Evolutionary conservation across 2,888 invertebrate species (phyloP).

Genomic region (Acleris laterana): DNA sequence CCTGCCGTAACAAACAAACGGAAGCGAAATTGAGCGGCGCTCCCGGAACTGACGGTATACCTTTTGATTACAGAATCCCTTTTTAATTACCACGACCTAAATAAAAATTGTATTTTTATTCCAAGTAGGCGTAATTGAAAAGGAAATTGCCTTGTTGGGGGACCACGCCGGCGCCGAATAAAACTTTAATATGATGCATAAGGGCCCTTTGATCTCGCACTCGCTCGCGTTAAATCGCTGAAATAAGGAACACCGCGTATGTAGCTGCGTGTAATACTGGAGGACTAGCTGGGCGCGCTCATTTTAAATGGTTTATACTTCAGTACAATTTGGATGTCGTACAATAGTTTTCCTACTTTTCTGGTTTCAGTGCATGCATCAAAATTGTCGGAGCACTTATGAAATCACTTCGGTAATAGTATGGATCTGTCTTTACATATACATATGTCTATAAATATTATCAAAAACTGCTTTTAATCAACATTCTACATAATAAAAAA

Average conservation of each 20-base stretch:
- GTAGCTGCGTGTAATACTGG: conserved; percentile 48
- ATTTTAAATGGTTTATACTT: conserved; percentile 2
- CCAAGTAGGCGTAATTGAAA: conserved; percentile 84
- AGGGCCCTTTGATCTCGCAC: conserved; percentile 80
- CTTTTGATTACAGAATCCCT: conserved; percentile 84
- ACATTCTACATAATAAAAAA: no score
- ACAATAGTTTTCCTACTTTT: background rate
- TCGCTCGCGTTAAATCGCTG: conserved; percentile 74
- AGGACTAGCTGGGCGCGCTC: conserved; percentile 35
- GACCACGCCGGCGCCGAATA: conserved; percentile 72
- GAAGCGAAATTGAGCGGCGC: conserved; percentile 83
- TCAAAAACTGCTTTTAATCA: no score
- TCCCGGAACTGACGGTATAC: conserved; percentile 81
- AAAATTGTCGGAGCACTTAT: no score
- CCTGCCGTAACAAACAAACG: conserved; percentile 76
- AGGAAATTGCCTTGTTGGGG: conserved; percentile 78
- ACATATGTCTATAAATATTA: no score
- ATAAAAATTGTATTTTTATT: conserved; percentile 83
- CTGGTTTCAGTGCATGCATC: no score
- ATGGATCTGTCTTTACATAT: no score
- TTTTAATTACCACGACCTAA: conserved; percentile 83
- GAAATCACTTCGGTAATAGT: no score
- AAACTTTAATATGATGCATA: conserved; percentile 84
- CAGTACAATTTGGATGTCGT: background rate
- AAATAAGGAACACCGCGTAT: conserved; percentile 60